Evolutionary conservation across 2,113 vertebrate species (phyloP), one percentile per base, ranked within the genome.

Genomic region (Coreoperca whiteheadi): DNA sequence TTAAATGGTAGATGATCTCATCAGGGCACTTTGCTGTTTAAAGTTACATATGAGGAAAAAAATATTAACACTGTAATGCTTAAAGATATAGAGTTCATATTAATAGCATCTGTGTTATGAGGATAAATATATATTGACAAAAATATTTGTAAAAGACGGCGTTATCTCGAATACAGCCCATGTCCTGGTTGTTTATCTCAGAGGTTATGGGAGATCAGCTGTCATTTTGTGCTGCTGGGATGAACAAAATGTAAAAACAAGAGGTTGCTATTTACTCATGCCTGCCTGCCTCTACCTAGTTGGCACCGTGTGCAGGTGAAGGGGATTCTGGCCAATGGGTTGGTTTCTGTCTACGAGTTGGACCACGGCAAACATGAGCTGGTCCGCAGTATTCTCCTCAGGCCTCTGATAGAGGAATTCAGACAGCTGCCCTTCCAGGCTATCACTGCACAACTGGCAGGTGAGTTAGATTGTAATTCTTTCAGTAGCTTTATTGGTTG

Each of bases 291-390:
- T 84, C 16, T 70, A 1, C 70, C 15, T 71, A 99, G 98, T 78
- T 99, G 98, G 98, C 93, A 98, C 81, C 96, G 98, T 18, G 97
- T 98, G 57, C 85, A 98, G 83, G 94, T 98, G 80, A 99, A 97
- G 94, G 96, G 96, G 53, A 87, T 97, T 83, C 93, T 98, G 61
- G 87, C 95, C 65, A 98, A 96, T 4, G 96, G 97, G 0, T 86
- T 97, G 87, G 95, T 97, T 20, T 98, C 97, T 0, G 96, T 98
- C 3, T 99, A 99, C 8, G 95, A 97, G 87, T 88, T 98, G 89
- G 98, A 99, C 90, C 96, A 98, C 0, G 98, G 98, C 41, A 97
- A 96, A 85, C 96, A 97, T 0, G 97, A 99, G 60, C 90, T 99
- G 63, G 94, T 99, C 70, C 95, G 81, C 79, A 77, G 88, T 34